phyloP scores from a whole-genome alignment of 2,888 invertebrate species.

The Epinotia brunnichana region DNA sequence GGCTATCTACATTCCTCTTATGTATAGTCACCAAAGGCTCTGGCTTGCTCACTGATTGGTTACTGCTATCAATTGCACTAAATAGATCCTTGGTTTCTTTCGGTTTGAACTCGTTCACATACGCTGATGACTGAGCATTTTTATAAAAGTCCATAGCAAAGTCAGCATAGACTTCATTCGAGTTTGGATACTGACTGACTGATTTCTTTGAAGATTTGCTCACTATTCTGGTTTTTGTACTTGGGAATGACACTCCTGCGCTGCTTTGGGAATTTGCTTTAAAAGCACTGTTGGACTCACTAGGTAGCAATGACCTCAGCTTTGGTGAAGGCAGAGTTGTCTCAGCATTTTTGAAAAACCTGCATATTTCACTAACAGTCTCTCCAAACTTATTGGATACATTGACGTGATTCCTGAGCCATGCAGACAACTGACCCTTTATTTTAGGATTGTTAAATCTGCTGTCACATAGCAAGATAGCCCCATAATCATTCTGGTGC shows the following conservation, averaged over 20 bases:
- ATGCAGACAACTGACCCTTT: slow-evolving; percentile 90
- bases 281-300: slow-evolving; percentile 58
- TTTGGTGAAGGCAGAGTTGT: slow-evolving; percentile 75
- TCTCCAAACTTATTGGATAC: slow-evolving; percentile 87
- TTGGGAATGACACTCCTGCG: slow-evolving; percentile 70
- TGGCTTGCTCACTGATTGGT: slow-evolving; percentile 59
- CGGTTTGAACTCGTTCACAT: slow-evolving; percentile 76
- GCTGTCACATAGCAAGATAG: slow-evolving; percentile 95
- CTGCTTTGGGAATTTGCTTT: slow-evolving; percentile 54
- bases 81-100: slow-evolving; percentile 83
- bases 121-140: slow-evolving; percentile 70
- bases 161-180: slow-evolving; percentile 82
- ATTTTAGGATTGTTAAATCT: slow-evolving; percentile 89
- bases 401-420: slow-evolving; percentile 90
- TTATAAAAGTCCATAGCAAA: slow-evolving; percentile 81
- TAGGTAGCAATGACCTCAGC: slow-evolving; percentile 69
- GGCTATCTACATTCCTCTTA: slow-evolving; percentile 75
- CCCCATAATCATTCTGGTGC: slow-evolving; percentile 97
- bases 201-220: slow-evolving; percentile 62
- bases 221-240: slow-evolving; percentile 63
- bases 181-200: slow-evolving; percentile 77
- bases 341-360: slow-evolving; percentile 89
- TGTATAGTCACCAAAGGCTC: slow-evolving; percentile 77
- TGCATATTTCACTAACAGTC: slow-evolving; percentile 87
- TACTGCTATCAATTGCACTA: slow-evolving; percentile 80